These are phyloP conservation scores for Zaprionus lineosus DNA, from an alignment of 2,888 invertebrate genomes.

Conservation along the genomic window DNA sequence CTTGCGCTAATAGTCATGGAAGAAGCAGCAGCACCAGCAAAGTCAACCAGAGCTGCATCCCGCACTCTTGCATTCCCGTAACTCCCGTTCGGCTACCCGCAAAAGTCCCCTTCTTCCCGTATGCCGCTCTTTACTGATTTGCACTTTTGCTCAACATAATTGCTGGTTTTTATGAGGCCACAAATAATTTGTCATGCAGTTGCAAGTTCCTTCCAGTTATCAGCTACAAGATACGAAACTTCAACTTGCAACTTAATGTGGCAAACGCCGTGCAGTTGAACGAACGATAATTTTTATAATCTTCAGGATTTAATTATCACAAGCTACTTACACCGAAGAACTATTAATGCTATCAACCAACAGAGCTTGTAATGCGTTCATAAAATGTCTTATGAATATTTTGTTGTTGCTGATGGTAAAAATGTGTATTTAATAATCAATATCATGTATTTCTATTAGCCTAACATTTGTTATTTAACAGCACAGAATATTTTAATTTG, in stretches of 20 bases:
- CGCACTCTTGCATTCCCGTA: too few species aligned
- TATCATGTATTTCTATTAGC: too few species aligned
- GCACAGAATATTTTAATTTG: too few species aligned
- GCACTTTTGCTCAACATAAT: conserved; percentile 46
- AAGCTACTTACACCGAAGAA: conserved; percentile 21
- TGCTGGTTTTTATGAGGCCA: conserved; percentile 53
- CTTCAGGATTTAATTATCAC: conserved; percentile 26
- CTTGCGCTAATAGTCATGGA: conserved; percentile 38
- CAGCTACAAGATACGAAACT: conserved; percentile 23
- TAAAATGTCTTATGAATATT: too few species aligned
- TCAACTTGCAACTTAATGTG: conserved; percentile 28
- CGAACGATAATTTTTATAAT: conserved; percentile 33
- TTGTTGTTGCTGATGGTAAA: too few species aligned
- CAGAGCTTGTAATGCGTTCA: too few species aligned
- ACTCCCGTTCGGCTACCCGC: too few species aligned
- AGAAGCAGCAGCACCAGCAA: background rate
- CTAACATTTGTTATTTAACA: too few species aligned
- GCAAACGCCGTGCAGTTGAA: conserved; percentile 23
- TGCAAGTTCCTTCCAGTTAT: conserved; percentile 33
- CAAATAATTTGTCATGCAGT: conserved; percentile 52
- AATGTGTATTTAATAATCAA: too few species aligned
- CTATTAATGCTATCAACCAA: too few species aligned
- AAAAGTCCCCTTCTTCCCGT: background rate
- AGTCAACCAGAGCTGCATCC: too few species aligned
- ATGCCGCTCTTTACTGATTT: conserved; percentile 33